phyloP scores from a whole-genome alignment of 2,888 invertebrate genomes.

The Crematogaster levior region DNA sequence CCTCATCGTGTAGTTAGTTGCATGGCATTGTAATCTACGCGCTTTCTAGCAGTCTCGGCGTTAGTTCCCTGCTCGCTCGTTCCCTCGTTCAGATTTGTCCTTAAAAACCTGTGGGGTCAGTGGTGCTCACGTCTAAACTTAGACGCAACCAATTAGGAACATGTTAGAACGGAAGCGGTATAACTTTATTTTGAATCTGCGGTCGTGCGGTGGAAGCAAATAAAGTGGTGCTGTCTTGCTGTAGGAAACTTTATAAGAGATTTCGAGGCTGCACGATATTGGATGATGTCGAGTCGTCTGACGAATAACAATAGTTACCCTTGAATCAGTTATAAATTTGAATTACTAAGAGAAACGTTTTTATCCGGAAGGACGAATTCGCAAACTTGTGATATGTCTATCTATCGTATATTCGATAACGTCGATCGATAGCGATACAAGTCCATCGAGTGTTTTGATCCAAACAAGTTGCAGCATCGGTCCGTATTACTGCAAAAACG shows the following conservation, averaged over 20 bases:
- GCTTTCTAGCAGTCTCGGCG: conserved; percentile 60
- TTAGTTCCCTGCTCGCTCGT: conserved; percentile 56
- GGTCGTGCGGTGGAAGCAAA: neutral
- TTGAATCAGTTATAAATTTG: neutral
- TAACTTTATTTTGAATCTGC: neutral
- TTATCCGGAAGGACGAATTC: neutral
- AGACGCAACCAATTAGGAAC: neutral
- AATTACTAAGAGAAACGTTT: neutral
- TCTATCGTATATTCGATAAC: neutral
- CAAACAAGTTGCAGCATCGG: neutral
- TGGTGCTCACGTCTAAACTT: conserved; percentile 51
- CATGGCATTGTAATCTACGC: conserved; percentile 47
- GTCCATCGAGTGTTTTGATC: neutral
- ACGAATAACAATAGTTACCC: neutral
- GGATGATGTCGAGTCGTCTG: neutral
- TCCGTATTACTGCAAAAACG: neutral
- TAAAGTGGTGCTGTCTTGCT: neutral
- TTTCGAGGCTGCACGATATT: neutral
- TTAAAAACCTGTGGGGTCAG: conserved; percentile 52
- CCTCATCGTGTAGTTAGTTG: conserved; percentile 50
- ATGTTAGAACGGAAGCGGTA: neutral
- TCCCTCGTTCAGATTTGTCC: conserved; percentile 50
- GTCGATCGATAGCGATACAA: neutral
- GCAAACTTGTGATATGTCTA: neutral
- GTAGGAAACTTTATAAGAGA: neutral